phyloP scores from a whole-genome alignment of 2,797 vertebrate species.

The Falco naumanni region DNA sequence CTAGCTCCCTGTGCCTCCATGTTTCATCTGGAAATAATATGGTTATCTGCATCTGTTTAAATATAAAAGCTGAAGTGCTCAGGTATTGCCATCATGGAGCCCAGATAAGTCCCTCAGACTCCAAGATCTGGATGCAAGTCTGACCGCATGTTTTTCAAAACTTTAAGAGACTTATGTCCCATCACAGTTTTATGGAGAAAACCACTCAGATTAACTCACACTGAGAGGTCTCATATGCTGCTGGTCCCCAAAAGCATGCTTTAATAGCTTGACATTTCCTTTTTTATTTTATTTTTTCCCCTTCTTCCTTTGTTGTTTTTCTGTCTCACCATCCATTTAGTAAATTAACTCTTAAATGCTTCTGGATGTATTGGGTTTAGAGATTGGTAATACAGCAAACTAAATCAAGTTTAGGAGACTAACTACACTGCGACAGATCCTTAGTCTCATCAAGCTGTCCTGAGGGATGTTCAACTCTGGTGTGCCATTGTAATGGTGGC shows the following conservation, averaged over 20 bases:
- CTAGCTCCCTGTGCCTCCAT: neutral
- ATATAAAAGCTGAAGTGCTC: neutral
- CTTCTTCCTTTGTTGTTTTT: neutral
- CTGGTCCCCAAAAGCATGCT: neutral
- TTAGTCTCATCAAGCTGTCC: neutral
- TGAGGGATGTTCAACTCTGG: neutral
- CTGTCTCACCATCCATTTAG: neutral
- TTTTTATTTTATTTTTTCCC: neutral
- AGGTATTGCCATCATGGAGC: neutral
- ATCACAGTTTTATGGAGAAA: neutral
- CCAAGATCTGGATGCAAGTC: neutral
- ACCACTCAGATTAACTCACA: neutral
- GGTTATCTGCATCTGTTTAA: neutral
- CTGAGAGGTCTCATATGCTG: neutral
- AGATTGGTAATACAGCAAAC: neutral
- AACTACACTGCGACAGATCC: neutral
- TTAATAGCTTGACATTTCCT: neutral
- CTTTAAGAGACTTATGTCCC: neutral
- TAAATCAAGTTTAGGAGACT: neutral
- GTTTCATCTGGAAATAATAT: constrained; percentile 26
- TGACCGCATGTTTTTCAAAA: neutral
- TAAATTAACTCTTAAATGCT: neutral
- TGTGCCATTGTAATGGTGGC: neutral
- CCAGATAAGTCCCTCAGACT: neutral
- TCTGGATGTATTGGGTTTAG: neutral